A percentile compares a stretch with the other conserved stretches of the same genome.
These are phyloP conservation scores for Heliornis fulica DNA, from an alignment of 2,113 vertebrate species.

Conservation along the genomic window DNA sequence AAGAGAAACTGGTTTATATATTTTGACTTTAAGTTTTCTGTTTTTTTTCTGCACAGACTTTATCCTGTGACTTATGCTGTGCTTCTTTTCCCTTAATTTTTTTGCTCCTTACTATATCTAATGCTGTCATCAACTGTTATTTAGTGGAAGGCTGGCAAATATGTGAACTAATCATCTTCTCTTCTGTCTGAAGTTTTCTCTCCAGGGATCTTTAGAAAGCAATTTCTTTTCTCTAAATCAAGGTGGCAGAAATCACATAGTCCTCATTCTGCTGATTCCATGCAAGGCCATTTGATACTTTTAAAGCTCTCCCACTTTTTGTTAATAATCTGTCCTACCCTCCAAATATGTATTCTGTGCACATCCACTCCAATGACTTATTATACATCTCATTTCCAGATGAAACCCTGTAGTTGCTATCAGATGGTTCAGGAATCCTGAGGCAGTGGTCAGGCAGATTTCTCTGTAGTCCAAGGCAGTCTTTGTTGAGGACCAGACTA, in stretches of 20 bases:
- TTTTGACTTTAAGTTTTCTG: neutral
- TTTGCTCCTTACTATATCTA: neutral
- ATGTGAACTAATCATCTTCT: neutral
- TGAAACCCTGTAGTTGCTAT: neutral
- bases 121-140: neutral
- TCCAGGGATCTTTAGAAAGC: neutral
- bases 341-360: neutral
- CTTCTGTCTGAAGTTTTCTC: neutral
- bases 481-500: neutral
- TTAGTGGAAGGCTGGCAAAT: constrained; percentile 6
- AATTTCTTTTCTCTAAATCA: neutral
- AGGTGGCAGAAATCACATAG: neutral
- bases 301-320: neutral
- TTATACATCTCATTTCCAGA: neutral
- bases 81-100: neutral
- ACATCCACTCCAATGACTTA: neutral
- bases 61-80: neutral
- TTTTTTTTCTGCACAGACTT: neutral
- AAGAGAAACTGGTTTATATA: neutral
- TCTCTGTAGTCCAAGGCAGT: neutral
- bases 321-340: neutral
- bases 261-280: neutral
- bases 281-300: neutral
- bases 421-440: neutral
- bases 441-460: neutral